phyloP scores from a whole-genome alignment of 2,113 vertebrate genomes.

The Dicrurus megarhynchus region DNA sequence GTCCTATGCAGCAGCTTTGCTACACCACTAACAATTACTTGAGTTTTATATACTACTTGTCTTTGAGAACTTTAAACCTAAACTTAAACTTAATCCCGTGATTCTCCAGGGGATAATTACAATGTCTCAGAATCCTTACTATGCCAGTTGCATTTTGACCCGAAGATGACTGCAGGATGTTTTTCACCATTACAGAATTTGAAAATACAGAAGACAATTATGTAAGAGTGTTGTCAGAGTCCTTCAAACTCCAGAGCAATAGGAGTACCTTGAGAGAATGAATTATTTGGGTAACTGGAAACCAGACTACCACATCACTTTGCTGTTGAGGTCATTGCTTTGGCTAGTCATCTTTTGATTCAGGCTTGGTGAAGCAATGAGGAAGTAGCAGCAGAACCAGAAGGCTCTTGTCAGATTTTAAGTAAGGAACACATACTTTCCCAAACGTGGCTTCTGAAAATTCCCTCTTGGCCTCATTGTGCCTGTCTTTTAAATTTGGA shows the following conservation, averaged over 20 bases:
- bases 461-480: neutral
- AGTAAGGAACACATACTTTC: neutral
- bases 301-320: neutral
- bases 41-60: neutral
- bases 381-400: neutral
- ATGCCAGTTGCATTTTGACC: neutral
- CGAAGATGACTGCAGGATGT: neutral
- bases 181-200: neutral
- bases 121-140: neutral
- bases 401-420: neutral
- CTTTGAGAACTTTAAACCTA: neutral
- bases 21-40: neutral
- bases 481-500: neutral
- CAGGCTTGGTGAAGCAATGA: neutral
- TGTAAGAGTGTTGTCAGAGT: neutral
- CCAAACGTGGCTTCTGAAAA: neutral
- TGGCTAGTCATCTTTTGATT: neutral
- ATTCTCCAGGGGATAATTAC: neutral
- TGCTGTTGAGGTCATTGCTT: neutral
- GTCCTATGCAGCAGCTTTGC: neutral
- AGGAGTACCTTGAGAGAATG: neutral
- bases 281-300: neutral
- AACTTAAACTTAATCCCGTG: neutral
- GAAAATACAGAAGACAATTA: neutral
- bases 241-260: neutral